phyloP scores from a whole-genome alignment of 2,113 vertebrate genomes.

The Procapra przewalskii region DNA sequence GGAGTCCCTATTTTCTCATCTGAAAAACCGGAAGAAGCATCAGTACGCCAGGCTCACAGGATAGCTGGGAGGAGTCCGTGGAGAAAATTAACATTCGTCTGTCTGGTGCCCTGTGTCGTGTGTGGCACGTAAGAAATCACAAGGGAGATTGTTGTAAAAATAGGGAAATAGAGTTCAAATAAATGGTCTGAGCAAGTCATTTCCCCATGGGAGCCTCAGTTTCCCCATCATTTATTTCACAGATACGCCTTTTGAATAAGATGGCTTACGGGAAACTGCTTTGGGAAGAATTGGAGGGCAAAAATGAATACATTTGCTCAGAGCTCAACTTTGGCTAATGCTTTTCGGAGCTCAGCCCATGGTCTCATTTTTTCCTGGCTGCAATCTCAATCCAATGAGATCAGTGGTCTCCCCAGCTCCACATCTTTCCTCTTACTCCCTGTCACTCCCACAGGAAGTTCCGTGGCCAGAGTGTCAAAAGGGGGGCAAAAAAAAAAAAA shows the following conservation, averaged over 20 bases:
- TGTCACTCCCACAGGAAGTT: not conserved
- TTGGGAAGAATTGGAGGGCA: not conserved
- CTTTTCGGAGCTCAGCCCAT: not conserved
- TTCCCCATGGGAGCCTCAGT: not conserved
- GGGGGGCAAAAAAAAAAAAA: not conserved
- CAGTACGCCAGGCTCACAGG: accelerated
- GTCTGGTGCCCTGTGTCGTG: not conserved
- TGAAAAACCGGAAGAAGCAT: not conserved
- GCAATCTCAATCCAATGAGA: not conserved
- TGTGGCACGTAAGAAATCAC: accelerated
- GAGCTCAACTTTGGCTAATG: not conserved
- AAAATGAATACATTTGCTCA: not conserved
- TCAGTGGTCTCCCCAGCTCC: not conserved
- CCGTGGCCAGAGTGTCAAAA: not conserved
- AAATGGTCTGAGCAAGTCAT: not conserved
- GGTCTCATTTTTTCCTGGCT: not conserved
- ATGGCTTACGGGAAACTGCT: not conserved
- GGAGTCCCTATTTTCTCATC: not conserved
- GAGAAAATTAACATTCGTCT: accelerated
- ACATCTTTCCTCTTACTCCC: not conserved
- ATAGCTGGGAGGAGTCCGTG: not conserved
- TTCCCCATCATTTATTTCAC: not conserved
- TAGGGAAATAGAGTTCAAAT: not conserved
- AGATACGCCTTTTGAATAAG: not conserved
- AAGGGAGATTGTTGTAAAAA: not conserved